phyloP scores from a whole-genome alignment of 1,140 invertebrate species.

The Myzus persicae region DNA sequence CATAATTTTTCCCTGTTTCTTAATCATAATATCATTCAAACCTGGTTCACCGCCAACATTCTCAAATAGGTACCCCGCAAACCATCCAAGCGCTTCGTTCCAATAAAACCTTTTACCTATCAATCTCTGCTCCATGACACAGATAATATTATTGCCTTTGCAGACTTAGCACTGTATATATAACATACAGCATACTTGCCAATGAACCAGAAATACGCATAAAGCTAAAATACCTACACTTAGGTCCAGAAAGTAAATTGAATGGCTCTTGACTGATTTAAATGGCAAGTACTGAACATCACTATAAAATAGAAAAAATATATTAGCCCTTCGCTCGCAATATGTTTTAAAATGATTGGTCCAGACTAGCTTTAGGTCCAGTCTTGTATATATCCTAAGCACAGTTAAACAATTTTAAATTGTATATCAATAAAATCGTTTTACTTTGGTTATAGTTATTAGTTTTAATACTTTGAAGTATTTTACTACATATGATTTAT shows the following conservation, averaged over 20 bases:
- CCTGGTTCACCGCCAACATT: not conserved
- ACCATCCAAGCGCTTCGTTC: not conserved
- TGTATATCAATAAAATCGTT: not conserved
- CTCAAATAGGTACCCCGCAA: not conserved
- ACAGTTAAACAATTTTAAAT: not conserved
- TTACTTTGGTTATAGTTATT: not conserved
- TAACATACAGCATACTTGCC: not conserved
- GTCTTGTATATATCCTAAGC: too few species aligned
- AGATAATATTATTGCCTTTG: not conserved
- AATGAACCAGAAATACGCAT: not conserved
- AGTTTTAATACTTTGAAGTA: not conserved
- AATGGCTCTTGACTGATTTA: too few species aligned
- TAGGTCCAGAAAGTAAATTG: too few species aligned
- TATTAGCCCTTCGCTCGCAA: accelerated
- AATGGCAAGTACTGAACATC: too few species aligned
- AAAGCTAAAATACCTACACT: not conserved
- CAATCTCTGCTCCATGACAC: not conserved
- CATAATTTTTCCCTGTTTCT: not conserved
- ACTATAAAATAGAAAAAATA: not conserved
- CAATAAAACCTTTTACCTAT: not conserved
- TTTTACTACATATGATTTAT: not conserved
- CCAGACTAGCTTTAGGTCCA: too few species aligned
- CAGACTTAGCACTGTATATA: not conserved
- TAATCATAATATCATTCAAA: not conserved
- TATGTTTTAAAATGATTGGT: not conserved